Conservation (phyloP, 2,888 invertebrate species). For the Andrena chrysosceles region DNA sequence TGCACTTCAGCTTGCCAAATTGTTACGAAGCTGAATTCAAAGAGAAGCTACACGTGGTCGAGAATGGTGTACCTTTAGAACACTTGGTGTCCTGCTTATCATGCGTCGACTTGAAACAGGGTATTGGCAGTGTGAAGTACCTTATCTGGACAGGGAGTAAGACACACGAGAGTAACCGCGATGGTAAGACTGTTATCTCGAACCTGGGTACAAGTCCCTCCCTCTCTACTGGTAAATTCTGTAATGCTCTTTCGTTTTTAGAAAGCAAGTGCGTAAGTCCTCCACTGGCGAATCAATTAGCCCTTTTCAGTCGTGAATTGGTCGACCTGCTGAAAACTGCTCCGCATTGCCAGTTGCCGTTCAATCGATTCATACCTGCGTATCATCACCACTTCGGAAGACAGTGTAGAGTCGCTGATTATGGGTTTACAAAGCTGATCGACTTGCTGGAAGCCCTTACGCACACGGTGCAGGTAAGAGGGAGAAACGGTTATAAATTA, state of each 20-base stretch:
- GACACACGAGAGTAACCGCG: conserved; percentile 78
- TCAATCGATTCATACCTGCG: conserved; percentile 95
- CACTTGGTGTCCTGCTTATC: conserved; percentile 94
- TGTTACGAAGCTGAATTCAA: conserved; percentile 93
- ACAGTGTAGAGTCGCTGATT: conserved; percentile 97
- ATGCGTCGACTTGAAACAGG: conserved; percentile 88
- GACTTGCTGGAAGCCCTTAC: conserved; percentile 96
- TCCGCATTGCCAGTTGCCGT: conserved; percentile 92
- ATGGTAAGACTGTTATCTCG: conserved; percentile 74
- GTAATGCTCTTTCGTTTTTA: conserved; percentile 51
- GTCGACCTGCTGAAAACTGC: conserved; percentile 93
- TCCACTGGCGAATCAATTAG: conserved; percentile 89
- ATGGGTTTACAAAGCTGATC: conserved; percentile 97
- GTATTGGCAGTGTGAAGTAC: conserved; percentile 86
- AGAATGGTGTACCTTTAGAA: conserved; percentile 94
- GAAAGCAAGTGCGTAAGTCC: conserved; percentile 88
- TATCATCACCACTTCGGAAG: conserved; percentile 98
- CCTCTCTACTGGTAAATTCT: neutral
- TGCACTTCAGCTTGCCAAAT: conserved; percentile 89
- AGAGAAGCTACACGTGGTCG: conserved; percentile 87
- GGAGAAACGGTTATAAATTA: conserved; percentile 10
- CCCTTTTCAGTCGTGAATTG: conserved; percentile 94
- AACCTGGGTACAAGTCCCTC: neutral
- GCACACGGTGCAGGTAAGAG: conserved; percentile 91
- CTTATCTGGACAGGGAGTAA: conserved; percentile 84